Evolutionary conservation across 1,140 invertebrate genomes (phyloP).

Genomic region (Aphaenogaster rudis): DNA sequence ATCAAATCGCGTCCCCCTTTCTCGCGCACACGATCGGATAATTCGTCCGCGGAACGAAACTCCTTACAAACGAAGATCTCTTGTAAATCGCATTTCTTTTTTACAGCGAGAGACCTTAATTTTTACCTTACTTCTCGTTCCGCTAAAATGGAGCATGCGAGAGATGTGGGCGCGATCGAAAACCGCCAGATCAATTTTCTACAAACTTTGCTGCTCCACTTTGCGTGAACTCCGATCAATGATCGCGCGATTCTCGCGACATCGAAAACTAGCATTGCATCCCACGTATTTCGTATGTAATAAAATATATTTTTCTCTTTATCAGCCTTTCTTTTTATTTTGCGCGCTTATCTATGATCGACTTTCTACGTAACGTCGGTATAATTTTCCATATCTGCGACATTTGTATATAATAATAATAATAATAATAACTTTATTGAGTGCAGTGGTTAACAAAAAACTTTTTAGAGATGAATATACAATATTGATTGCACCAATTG

Average conservation of each 20-base stretch:
- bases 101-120: neutral
- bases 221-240: conserved; percentile 1
- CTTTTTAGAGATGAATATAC: too few relatives aligned
- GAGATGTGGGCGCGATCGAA: neutral
- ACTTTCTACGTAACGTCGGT: neutral
- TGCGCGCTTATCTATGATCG: neutral
- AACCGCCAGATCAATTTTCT: neutral
- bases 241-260: neutral
- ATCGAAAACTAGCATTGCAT: conserved; percentile 21
- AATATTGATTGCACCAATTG: too few relatives aligned
- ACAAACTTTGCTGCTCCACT: neutral
- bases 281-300: neutral
- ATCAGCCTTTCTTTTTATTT: conserved; percentile 3
- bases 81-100: neutral
- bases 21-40: conserved; percentile 15
- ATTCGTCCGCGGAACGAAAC: neutral
- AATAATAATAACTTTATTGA: too few relatives aligned
- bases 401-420: neutral
- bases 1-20: conserved; percentile 29
- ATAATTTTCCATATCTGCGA: conserved; percentile 10
- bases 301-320: conserved; percentile 13
- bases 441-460: too few relatives aligned
- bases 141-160: neutral
- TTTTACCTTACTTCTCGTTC: neutral
- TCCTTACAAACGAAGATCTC: neutral